Base-by-base conservation (phyloP, 1,140 invertebrate species). In the Meloidogyne floridensis region DNA sequence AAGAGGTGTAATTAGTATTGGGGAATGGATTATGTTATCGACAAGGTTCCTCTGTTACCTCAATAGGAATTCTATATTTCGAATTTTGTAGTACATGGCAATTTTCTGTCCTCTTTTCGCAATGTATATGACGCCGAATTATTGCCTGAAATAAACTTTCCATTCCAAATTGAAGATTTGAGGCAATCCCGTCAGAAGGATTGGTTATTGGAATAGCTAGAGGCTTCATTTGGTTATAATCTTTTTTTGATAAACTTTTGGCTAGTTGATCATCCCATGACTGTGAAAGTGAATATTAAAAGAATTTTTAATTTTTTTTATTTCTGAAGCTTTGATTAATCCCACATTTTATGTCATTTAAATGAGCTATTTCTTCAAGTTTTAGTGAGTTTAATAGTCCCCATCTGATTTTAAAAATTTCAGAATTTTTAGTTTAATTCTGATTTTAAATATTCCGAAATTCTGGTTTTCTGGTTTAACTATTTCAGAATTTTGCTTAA, bases 241-340 rank as follows among this genome's bases (percentile, higher is more conserved):
- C n/a, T 71, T 47, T 72, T 11, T 9, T 42, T 72, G 65, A 65
- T 18, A 79, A n/a, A 9, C 42, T 32, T n/a, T 65, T 51, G 65
- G 65, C 43, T 51, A 79, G 43, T 72, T 47, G 65, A 15, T 71
- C n/a, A 51, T 79, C 77, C 77, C 77, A 79, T 77, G 75, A 15
- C 75, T 59, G 32, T 32, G 32, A 32, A 32, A 32, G 32, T 32
- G 47, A 32, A 56, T 2, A 9, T 65, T n/a, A 18, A 43, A 65
- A n/a, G n/a, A 59, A 59, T 15, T 59, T 65, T 65, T n/a, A n/a
- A 65, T 65, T 65, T 8, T 65, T 65, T 65, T 32, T 32, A 32
- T 32, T 32, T 32, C 32, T 32, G 32, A 32, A 32, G 32, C 32
- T 32, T 32, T 32, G 32, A 32, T 32, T 32, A 32, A 32, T 32